phyloP scores from a whole-genome alignment of 2,113 vertebrate species.

The Dipodomys merriami region DNA sequence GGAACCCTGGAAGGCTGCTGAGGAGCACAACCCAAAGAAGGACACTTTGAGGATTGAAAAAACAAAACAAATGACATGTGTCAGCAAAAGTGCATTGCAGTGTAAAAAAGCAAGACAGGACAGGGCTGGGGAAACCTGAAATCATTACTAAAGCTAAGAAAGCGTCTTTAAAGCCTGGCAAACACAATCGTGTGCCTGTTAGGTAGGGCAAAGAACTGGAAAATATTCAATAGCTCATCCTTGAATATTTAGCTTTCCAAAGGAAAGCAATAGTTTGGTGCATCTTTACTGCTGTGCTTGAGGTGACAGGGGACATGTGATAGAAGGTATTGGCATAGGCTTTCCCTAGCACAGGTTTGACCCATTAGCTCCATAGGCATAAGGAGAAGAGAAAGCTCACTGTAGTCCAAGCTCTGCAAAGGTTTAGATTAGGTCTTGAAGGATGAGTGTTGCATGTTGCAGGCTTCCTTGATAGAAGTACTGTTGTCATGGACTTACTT shows the following conservation, averaged over 20 bases:
- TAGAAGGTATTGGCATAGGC: not conserved
- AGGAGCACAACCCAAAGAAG: not conserved
- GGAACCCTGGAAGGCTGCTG: not conserved
- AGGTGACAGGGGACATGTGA: not conserved
- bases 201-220: not conserved
- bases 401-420: not conserved
- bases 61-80: not conserved
- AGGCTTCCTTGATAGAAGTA: not conserved
- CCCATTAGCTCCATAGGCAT: not conserved
- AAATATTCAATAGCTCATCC: not conserved
- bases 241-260: not conserved
- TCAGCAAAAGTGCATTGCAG: not conserved
- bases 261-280: not conserved
- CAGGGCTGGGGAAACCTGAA: not conserved
- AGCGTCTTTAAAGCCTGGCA: not conserved
- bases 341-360: not conserved
- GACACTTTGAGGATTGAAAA: not conserved
- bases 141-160: not conserved
- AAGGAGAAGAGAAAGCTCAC: not conserved
- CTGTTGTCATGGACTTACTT: not conserved
- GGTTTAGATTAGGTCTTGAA: not conserved
- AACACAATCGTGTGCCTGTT: not conserved
- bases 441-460: too few species aligned
- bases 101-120: not conserved
- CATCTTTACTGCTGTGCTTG: not conserved